Evolutionary conservation across 2,797 vertebrate genomes (phyloP), one percentile per base, ranked within the genome.

Genomic region (Brotogeris chrysoptera): DNA sequence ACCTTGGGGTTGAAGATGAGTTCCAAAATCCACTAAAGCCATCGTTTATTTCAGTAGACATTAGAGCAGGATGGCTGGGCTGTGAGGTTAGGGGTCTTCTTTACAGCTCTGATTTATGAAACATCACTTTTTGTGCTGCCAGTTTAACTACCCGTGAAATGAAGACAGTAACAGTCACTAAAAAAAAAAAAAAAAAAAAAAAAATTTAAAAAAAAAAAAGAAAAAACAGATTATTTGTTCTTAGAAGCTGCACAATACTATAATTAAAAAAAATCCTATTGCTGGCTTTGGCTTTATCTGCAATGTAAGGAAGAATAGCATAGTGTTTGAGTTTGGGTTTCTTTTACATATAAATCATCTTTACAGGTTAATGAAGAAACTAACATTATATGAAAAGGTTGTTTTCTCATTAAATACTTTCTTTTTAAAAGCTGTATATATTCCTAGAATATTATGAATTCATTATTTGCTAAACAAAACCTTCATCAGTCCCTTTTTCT

Each of bases 321-420:
- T 7, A 10, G 32, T 80, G 70, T 90, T 92, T 84, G 47, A 64
- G 41, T 82, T 73, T 32, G 8, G 11, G 25, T 64, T 93, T 88
- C 85, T 90, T 73, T 84, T 91, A 68, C 50, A 16, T 25, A 60
- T 88, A 82, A 90, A 78, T 92, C 61, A 72, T 95, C 34, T 24
- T 50, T 90, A 94, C 94, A 95, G 65, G 46, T 94, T 95, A 97
- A 95, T 79, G 61, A 93, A 68, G 66, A 92, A 87, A 70, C 39
- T 66, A 85, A 90, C 43, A 53, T 21, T 47, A 13, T 61, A 63
- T 74, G 59, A 88, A 90, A 92, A 85, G 52, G 49, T 80, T 88
- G 64, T 65, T 94, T 91, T 83, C 84, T 78, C 63, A 55, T 84
- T 86, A 93, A 95, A 90, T 36, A 46, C 47, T 94, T 92, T 47